These are phyloP conservation scores for Drosophila sucinea DNA, from an alignment of 1,140 invertebrate species.

Conservation along the genomic window DNA sequence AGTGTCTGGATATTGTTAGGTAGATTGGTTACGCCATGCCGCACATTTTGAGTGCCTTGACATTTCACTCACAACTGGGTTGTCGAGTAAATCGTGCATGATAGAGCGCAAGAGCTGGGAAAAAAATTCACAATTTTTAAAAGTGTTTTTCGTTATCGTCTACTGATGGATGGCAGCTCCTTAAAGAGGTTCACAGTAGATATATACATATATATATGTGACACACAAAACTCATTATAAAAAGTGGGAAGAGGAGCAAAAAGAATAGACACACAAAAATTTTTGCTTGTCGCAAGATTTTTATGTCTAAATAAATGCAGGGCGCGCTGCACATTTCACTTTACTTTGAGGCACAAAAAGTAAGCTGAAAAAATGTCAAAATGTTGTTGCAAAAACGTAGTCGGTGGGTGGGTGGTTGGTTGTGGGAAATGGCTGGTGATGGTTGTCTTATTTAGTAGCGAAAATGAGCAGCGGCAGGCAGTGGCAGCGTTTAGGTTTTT, in stretches of 20 bases:
- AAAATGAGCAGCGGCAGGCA: slow-evolving; percentile 75
- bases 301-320: slow-evolving; percentile 44
- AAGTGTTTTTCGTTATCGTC: slow-evolving; percentile 32
- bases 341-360: slow-evolving; percentile 57
- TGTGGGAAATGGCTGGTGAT: slow-evolving; percentile 6
- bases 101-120: slow-evolving; percentile 21
- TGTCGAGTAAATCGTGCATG: slow-evolving; percentile 64
- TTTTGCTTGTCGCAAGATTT: slow-evolving; percentile 26
- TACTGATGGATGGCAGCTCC: slow-evolving; percentile 19
- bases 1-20: slow-evolving; percentile 25
- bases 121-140: slow-evolving; percentile 41
- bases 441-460: slow-evolving; percentile 75
- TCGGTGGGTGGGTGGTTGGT: background rate
- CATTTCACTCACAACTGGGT: slow-evolving; percentile 57
- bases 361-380: slow-evolving; percentile 52
- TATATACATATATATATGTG: slow-evolving; percentile 28
- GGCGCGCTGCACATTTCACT: slow-evolving; percentile 33
- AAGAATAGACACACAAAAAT: slow-evolving; percentile 18
- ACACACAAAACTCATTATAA: slow-evolving; percentile 37
- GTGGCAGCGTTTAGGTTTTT: slow-evolving; percentile 43
- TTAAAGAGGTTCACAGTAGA: slow-evolving; percentile 26
- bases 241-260: slow-evolving; percentile 8
- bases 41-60: slow-evolving; percentile 71
- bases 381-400: slow-evolving; percentile 47
- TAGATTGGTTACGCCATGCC: slow-evolving; percentile 68